Conservation (phyloP, 2,113 vertebrate species). For the Gadus chalcogrammus region DNA sequence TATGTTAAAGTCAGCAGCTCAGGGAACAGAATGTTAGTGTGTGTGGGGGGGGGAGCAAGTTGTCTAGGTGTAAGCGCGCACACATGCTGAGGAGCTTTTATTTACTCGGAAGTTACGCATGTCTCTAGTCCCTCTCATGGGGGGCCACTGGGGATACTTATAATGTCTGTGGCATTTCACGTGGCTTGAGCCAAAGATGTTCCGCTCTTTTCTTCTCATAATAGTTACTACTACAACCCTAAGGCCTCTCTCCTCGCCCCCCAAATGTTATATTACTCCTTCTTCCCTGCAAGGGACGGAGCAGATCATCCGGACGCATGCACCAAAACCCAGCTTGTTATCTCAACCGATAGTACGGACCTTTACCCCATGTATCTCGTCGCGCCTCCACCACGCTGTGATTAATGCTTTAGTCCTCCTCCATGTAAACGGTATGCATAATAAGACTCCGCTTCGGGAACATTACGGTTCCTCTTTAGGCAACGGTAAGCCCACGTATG, state of each 20-base stretch:
- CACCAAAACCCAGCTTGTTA: slow-evolving; percentile 52
- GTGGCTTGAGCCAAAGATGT: slow-evolving; percentile 76
- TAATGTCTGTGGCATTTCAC: slow-evolving; percentile 48
- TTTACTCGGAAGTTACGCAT: slow-evolving; percentile 3
- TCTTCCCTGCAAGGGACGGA: slow-evolving; percentile 40
- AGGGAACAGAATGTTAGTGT: slow-evolving; percentile 53
- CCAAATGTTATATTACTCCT: slow-evolving; percentile 32
- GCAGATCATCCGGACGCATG: slow-evolving; percentile 56
- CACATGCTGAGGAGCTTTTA: slow-evolving; percentile 33
- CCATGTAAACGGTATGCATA: slow-evolving; percentile 58
- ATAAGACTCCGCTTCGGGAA: slow-evolving; percentile 54
- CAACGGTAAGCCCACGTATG: slow-evolving; percentile 12
- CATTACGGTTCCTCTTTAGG: slow-evolving; percentile 47
- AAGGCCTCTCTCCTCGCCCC: slow-evolving; percentile 8
- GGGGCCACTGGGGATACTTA: slow-evolving; percentile 35
- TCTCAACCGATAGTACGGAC: slow-evolving; percentile 52
- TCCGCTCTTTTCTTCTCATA: slow-evolving; percentile 34
- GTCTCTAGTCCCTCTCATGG: slow-evolving; percentile 35
- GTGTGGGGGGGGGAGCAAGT: too few species aligned
- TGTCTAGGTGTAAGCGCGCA: background rate
- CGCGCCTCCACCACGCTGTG: slow-evolving; percentile 47
- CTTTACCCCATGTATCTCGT: slow-evolving; percentile 38
- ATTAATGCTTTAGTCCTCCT: slow-evolving; percentile 42
- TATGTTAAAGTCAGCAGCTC: slow-evolving; percentile 62
- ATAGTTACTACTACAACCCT: too few species aligned